These are phyloP conservation scores for Coremacera marginata DNA, from an alignment of 2,888 invertebrate species.

Conservation along the genomic window DNA sequence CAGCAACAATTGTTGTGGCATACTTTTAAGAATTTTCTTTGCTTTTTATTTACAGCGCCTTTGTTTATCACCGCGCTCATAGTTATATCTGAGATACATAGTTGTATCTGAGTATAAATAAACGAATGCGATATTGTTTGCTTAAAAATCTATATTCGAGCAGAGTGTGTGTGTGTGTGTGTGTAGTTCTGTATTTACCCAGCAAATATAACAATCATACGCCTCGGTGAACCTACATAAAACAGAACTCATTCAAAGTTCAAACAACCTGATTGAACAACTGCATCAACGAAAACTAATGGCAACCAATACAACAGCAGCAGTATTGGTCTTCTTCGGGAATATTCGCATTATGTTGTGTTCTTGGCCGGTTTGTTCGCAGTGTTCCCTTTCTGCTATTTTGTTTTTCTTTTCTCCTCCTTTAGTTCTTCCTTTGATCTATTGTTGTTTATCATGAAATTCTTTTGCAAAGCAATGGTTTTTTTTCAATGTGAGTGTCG, in stretches of 20 bases:
- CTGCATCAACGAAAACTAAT: slow-evolving; percentile 13
- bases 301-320: background rate
- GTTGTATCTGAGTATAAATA: background rate
- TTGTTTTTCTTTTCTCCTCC: too few relatives aligned
- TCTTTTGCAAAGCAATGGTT: too few relatives aligned
- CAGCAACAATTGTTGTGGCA: slow-evolving; percentile 10
- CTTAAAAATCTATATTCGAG: background rate
- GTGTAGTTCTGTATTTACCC: slow-evolving; percentile 24
- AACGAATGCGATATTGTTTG: background rate
- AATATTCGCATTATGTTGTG: background rate
- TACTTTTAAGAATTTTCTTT: background rate
- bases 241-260: slow-evolving; percentile 25
- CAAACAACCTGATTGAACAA: slow-evolving; percentile 11
- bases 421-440: too few relatives aligned
- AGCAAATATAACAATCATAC: slow-evolving; percentile 23
- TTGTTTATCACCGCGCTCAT: background rate
- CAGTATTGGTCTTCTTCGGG: background rate
- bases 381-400: background rate
- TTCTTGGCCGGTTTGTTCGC: background rate
- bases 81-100: too few relatives aligned
- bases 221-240: background rate
- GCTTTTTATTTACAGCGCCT: background rate
- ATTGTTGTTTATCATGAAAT: too few relatives aligned
- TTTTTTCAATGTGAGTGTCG: too few relatives aligned
- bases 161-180: slow-evolving; percentile 32